A percentile compares a stretch with the other conserved stretches of the same genome.
Evolutionary conservation across 2,113 vertebrate species (phyloP).

Genomic region (Xiphorhynchus elegans): DNA sequence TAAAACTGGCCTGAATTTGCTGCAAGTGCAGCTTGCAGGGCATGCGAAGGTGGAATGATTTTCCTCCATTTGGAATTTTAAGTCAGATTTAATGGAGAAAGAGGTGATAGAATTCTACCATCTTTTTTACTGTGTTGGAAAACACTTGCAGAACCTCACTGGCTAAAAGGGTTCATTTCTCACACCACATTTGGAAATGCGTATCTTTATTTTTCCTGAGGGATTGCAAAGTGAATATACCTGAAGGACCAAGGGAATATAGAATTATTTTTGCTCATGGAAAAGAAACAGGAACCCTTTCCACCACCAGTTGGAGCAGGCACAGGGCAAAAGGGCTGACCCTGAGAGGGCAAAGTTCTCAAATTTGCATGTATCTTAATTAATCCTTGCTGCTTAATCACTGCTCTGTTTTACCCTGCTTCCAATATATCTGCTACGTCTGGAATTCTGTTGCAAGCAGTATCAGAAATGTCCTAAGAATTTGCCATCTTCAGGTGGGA

Average conservation of each 20-base stretch:
- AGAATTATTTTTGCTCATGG: neutral
- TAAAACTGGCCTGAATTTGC: neutral
- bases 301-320: accelerated
- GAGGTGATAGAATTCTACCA: neutral
- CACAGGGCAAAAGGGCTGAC: neutral
- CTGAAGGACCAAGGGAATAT: neutral
- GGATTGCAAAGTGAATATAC: neutral
- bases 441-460: neutral
- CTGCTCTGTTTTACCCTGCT: neutral
- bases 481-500: accelerated
- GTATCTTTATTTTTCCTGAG: neutral
- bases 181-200: neutral
- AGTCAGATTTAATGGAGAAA: neutral
- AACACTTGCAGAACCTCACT: neutral
- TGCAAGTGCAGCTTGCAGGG: neutral
- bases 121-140: neutral
- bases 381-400: neutral
- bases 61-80: neutral
- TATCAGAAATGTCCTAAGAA: neutral
- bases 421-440: neutral
- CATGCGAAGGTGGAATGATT: neutral
- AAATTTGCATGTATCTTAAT: neutral
- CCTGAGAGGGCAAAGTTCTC: neutral
- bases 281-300: neutral
- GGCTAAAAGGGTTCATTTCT: neutral